Percentiles rank a stretch among this genome's conserved stretches.
phyloP scores from a whole-genome alignment of 2,797 vertebrate genomes.

The Cyprinella venusta region DNA sequence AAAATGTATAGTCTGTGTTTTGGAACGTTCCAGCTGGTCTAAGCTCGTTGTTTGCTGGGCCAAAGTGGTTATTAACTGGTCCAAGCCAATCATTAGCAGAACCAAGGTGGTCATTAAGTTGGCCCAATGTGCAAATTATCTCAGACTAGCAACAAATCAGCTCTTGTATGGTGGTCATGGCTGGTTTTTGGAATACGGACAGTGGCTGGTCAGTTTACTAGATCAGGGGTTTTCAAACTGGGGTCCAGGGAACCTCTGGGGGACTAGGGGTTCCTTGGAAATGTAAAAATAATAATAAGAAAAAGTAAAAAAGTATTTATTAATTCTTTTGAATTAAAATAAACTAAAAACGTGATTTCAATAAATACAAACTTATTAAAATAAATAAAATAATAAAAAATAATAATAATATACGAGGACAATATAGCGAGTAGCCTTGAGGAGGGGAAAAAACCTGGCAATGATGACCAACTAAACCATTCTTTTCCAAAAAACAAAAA shows the following conservation, averaged over 20 bases:
- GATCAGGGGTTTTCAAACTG: background rate
- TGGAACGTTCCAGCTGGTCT: background rate
- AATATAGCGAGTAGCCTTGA: background rate
- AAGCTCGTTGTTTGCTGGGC: background rate
- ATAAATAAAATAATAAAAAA: background rate
- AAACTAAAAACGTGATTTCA: background rate
- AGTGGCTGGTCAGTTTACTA: background rate
- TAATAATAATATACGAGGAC: no score
- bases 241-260: background rate
- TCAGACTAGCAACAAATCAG: slow-evolving; percentile 21
- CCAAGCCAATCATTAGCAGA: background rate
- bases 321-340: background rate
- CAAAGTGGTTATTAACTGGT: background rate
- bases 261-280: background rate
- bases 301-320: background rate
- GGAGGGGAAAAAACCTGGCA: background rate
- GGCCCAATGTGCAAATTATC: background rate
- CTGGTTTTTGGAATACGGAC: background rate
- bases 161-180: background rate
- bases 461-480: background rate
- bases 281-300: background rate
- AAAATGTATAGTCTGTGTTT: slow-evolving; percentile 6
- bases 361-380: background rate
- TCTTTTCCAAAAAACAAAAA: background rate
- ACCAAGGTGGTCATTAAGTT: slow-evolving; percentile 18